Evolutionary conservation across 2,888 invertebrate genomes (phyloP).

Genomic region (Chydorus sphaericus): DNA sequence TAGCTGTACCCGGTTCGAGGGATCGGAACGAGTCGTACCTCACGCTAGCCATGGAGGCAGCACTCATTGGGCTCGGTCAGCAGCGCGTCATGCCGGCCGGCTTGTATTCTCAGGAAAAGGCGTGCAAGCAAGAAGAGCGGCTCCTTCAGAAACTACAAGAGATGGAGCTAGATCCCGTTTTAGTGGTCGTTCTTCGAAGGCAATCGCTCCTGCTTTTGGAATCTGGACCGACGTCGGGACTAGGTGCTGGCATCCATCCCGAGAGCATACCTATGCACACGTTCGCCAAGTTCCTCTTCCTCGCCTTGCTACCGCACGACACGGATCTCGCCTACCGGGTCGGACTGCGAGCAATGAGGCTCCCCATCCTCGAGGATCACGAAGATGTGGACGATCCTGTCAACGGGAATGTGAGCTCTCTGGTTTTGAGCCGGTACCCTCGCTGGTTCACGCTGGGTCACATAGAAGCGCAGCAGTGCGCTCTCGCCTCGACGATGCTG

Average conservation of each 20-base stretch:
- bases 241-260: constrained; percentile 58
- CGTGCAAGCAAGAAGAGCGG: constrained; percentile 58
- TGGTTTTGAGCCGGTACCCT: constrained; percentile 44
- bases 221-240: constrained; percentile 60
- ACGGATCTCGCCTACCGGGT: constrained; percentile 64
- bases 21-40: constrained; percentile 52
- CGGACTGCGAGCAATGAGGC: constrained; percentile 58
- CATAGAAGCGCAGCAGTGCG: constrained; percentile 65
- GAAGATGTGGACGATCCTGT: constrained; percentile 47
- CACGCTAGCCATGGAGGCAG: constrained; percentile 60
- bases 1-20: constrained; percentile 54
- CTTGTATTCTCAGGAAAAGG: constrained; percentile 59
- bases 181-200: constrained; percentile 48
- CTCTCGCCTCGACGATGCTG: constrained; percentile 58
- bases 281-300: constrained; percentile 64
- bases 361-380: constrained; percentile 58
- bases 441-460: constrained; percentile 67
- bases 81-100: constrained; percentile 64
- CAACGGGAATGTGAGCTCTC: constrained; percentile 35
- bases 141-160: constrained; percentile 58
- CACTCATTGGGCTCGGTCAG: constrained; percentile 60
- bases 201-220: constrained; percentile 54
- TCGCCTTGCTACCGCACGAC: constrained; percentile 55
- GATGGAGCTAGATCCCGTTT: constrained; percentile 55
- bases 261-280: constrained; percentile 73